phyloP scores from a whole-genome alignment of 2,888 invertebrate genomes.

The Parnassius orleans region DNA sequence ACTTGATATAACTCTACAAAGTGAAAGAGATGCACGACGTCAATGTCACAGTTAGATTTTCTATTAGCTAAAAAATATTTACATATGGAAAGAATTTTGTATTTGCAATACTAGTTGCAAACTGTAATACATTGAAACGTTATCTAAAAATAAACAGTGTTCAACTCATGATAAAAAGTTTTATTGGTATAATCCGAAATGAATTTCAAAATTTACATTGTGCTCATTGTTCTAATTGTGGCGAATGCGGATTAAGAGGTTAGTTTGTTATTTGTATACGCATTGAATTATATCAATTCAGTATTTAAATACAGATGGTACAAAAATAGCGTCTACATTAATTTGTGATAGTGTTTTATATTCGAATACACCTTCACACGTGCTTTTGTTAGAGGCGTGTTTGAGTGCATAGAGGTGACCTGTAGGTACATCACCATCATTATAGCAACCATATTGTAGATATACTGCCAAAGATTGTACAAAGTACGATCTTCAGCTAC shows the following conservation, averaged over 20 bases:
- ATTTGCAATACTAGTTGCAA: slow-evolving; percentile 14
- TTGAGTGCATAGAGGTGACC: too few relatives aligned
- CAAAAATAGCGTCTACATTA: too few relatives aligned
- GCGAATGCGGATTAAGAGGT: slow-evolving; percentile 17
- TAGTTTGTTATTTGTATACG: background rate
- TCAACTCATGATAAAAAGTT: slow-evolving; percentile 12
- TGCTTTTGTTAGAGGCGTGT: too few relatives aligned
- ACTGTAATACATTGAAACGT: slow-evolving; percentile 7
- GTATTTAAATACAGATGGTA: too few relatives aligned
- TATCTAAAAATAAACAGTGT: slow-evolving; percentile 11
- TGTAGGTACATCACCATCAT: too few relatives aligned
- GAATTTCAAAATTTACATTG: slow-evolving; percentile 15
- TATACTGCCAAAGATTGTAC: too few relatives aligned
- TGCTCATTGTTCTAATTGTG: slow-evolving; percentile 15
- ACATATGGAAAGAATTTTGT: slow-evolving; percentile 12
- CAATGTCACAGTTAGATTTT: background rate
- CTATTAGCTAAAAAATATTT: slow-evolving; percentile 2
- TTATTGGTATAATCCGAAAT: slow-evolving; percentile 17
- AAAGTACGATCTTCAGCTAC: too few relatives aligned
- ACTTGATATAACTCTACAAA: background rate
- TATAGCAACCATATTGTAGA: too few relatives aligned
- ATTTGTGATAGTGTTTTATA: too few relatives aligned
- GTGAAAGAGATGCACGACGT: slow-evolving; percentile 16
- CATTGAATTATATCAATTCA: too few relatives aligned
- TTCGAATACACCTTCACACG: too few relatives aligned